These are phyloP conservation scores for Eupithecia dodoneata DNA, from an alignment of 2,888 invertebrate genomes.

Conservation along the genomic window DNA sequence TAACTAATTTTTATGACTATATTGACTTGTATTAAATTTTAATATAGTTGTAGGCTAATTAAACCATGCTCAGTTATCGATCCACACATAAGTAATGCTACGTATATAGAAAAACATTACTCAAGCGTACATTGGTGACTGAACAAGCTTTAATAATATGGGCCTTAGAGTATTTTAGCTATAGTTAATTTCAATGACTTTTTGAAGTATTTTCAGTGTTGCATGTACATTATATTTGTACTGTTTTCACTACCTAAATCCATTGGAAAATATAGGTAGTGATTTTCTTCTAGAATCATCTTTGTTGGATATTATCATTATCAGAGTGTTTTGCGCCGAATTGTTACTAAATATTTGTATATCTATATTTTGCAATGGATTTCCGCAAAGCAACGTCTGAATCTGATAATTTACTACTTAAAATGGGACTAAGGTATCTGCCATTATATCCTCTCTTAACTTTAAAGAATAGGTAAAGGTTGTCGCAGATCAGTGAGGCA, in stretches of 20 bases:
- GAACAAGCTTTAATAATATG: no score
- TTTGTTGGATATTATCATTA: no score
- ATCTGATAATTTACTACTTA: background rate
- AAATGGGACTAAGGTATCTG: background rate
- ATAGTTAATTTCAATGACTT: background rate
- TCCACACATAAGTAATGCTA: no score
- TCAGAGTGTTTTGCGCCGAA: background rate
- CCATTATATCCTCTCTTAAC: background rate
- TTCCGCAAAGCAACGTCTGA: background rate
- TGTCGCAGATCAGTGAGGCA: no score
- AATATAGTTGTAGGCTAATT: background rate
- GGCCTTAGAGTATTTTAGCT: background rate
- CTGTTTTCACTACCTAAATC: background rate
- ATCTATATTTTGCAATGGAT: background rate
- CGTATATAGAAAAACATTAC: no score
- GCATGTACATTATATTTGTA: background rate
- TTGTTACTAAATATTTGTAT: background rate
- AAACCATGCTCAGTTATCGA: no score
- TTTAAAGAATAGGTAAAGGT: background rate
- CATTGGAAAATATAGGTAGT: background rate
- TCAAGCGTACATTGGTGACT: no score
- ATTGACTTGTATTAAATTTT: conserved; percentile 1
- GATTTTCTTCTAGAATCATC: no score
- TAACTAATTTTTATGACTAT: background rate
- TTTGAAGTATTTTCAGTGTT: background rate